These are phyloP conservation scores for Eumerus sabulonum DNA, from an alignment of 2,888 invertebrate genomes.

Conservation along the genomic window DNA sequence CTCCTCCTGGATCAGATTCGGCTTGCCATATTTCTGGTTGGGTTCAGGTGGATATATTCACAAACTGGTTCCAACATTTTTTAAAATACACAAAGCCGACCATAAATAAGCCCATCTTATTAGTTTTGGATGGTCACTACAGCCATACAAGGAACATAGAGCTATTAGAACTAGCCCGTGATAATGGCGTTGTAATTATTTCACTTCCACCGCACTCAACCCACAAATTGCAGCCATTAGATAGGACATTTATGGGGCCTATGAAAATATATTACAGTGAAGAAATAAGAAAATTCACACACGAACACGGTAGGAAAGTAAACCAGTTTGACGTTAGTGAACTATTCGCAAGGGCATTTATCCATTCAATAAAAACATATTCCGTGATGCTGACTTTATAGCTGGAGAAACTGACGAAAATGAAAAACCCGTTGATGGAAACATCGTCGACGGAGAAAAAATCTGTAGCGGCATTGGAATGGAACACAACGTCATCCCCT, in stretches of 20 bases:
- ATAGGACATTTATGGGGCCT: conserved; percentile 10
- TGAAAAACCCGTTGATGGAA: conserved; percentile 17
- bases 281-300: conserved; percentile 17
- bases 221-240: conserved; percentile 14
- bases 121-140: conserved; percentile 14
- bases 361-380: conserved; percentile 4
- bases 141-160: background rate
- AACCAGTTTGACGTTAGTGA: conserved; percentile 12
- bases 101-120: conserved; percentile 1
- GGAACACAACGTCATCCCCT: conserved; percentile 16
- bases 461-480: conserved; percentile 10
- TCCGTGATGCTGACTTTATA: background rate
- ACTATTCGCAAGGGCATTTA: conserved; percentile 19
- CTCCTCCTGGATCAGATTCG: conserved; percentile 8
- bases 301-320: conserved; percentile 7
- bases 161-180: conserved; percentile 4
- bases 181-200: conserved; percentile 5
- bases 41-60: conserved; percentile 7
- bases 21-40: conserved; percentile 4
- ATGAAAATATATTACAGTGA: conserved; percentile 22
- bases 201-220: conserved; percentile 7
- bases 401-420: conserved; percentile 12
- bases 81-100: conserved; percentile 16
- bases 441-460: conserved; percentile 17
- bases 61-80: conserved; percentile 18